Evolutionary conservation across 2,797 vertebrate species (phyloP).

Genomic region (Neomorphus geoffroyi): DNA sequence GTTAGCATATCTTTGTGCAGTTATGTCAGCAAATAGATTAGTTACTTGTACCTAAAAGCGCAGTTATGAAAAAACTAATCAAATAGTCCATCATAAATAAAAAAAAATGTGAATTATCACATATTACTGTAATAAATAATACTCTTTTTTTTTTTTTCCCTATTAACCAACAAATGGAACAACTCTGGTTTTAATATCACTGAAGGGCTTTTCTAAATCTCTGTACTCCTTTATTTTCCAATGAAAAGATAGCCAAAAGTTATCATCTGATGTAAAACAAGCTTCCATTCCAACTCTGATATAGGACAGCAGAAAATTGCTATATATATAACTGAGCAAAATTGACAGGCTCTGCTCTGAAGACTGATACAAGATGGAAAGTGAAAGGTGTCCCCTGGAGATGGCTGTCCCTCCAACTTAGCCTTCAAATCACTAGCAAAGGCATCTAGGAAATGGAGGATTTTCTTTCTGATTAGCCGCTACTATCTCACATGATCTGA

Average conservation of each 20-base stretch:
- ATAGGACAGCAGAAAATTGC: not conserved
- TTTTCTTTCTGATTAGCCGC: not conserved
- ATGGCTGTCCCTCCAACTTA: constrained; percentile 26
- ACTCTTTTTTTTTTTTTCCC: not conserved
- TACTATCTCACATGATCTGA: not conserved
- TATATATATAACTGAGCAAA: not conserved
- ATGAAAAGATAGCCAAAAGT: not conserved
- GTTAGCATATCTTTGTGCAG: not conserved
- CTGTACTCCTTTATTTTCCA: not conserved
- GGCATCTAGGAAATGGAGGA: not conserved
- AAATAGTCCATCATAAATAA: not conserved
- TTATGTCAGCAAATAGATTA: constrained; percentile 14
- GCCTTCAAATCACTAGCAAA: not conserved
- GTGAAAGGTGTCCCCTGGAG: constrained; percentile 32
- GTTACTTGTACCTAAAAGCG: not conserved
- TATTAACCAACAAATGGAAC: not conserved
- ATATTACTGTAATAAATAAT: not conserved
- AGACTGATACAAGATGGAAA: constrained; percentile 22
- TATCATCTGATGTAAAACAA: not conserved
- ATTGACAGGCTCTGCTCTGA: not conserved
- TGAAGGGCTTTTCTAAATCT: not conserved
- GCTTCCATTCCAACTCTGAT: not conserved
- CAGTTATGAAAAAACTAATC: not conserved
- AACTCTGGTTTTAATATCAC: not conserved
- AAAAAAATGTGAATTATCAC: not conserved